Base-by-base conservation (phyloP, 1,140 invertebrate genomes). In the Diabrotica undecimpunctata region DNA sequence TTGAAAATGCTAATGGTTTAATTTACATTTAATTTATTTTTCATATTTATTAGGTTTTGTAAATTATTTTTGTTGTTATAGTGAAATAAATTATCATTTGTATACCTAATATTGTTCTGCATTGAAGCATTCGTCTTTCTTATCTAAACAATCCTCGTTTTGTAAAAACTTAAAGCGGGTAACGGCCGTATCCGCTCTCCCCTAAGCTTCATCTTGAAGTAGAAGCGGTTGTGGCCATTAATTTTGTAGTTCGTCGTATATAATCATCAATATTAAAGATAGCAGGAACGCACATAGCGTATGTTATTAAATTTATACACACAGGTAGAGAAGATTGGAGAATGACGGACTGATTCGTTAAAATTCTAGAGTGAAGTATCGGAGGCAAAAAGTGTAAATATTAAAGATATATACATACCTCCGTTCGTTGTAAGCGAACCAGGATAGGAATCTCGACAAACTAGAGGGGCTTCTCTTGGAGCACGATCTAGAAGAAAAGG, bases 381-480 rank as follows among this genome's bases (percentile, higher is more conserved):
- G n/a, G 14, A 11, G 36, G 38, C 38, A 13, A 39, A 46, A 46
- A 46, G 41, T 46, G 8, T 8, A 46, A 46, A n/a, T 46, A 46
- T 46, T 46, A 46, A 46, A 10, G 41, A 10, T n/a, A 46, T 57
- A 36, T n/a, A 72, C 73, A 62, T 81, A 89, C 88, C 88, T 70
- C 88, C 88, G 77, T 88, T 87, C 73, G 88, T 90, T 74, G 87
- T 88, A 66, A 90, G 82, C 64, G 89, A 90, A 64, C 85, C 86
- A 64, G 83, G 83, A 75, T 82, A 83, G 74, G 82, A 83, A 80
- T 76, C 81, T 81, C 82, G 81, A 80, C 81, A 78, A 39, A 82
- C 76, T 68, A 80, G 80, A 74, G 84, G 83, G 72, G 81, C 81
- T 82, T 87, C 86, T 73, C 85, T 88, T 62, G 86, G 83, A 60